Base-by-base conservation (phyloP, 2,888 invertebrate species). In the Xestia xanthographa region DNA sequence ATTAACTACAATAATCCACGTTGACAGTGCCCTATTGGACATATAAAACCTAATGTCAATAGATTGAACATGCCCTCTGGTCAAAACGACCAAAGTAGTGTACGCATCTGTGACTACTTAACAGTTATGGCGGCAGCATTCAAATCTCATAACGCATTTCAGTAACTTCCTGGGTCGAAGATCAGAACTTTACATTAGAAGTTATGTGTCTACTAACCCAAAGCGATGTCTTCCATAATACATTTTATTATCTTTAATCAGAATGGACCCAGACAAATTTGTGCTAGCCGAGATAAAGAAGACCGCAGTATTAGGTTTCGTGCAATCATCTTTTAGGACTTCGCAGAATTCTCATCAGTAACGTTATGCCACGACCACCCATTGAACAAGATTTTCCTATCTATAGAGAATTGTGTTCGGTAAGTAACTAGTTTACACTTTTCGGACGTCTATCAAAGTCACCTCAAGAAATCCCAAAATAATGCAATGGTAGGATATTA, bases 181-280 rank as follows among this genome's bases (percentile, higher is more conserved):
- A 50, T 43, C 50, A 67, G 50, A 53, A 22, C 66, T 48, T 41
- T 43, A 43, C 53, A 80, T 80, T 80, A 71, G 78, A 71, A 80
- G 67, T 77, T 70, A 80, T 67, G 77, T 20, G 77, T 70, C 50
- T 43, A 26, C 48, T 70, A 77, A 82, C 83, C 48, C 29, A 82
- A 62, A 66, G 22, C 22, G 12, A n/a, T n/a, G 29, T 20, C 48
- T 22, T 17, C 17, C 26, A 71, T 83, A 79, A 60, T 66, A 79
- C 26, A 69, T 79, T 83, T 66, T 38, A 62, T 72, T 79, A 68
- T 67, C 58, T 83, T 79, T 72, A 50, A 83, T 79, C 68, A 50
- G 22, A 71, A 63, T 67, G 62, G 56, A 29, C 12, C 56, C 56
- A 29, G 66, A 81, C 68, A 29, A 79, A 69, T 82, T 66, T 70